Evolutionary conservation across 1,140 invertebrate genomes (phyloP), one percentile per base, ranked within the genome.

Genomic region (Carposina sasakii): DNA sequence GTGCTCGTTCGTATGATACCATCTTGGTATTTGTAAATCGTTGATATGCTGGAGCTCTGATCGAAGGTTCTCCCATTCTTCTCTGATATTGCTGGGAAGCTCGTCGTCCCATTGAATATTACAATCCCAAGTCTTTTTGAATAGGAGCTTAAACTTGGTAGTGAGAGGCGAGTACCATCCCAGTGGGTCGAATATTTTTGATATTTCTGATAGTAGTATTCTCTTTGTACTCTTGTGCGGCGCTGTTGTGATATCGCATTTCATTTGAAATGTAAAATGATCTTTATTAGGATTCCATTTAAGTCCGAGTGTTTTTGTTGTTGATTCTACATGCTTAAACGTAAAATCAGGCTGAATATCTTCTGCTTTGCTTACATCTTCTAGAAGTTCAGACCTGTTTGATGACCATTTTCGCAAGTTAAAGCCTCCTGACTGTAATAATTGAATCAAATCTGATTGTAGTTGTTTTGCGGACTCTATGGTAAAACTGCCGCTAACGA

Each of bases 31-130:
- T 20, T 33, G 31, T 5, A 45, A 20, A 3, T 31, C 1, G 2
- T 45, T 45, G 1, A 45, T 31, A 8, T 45, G 2, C 13, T 45
- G 2, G 2, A 45, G 15, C 2, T 45, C 43, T 12, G 20, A 3
- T 31, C n/a, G 19, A 12, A 45, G 19, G 1, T 21, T 45, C 1
- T 21, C 1, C 43, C 43, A 45, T 20, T 45, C 43, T 5, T 44
- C 26, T 12, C 31, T 16, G 15, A 67, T 21, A 17, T 62, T 12
- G 3, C 24, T 8, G 8, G 62, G 57, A 33, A 83, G 19, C 1
- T 42, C 6, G 13, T 76, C 69, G 48, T 85, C 76, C 75, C 76
- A 83, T 33, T 43, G 42, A 0, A 61, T 10, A 13, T 68, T 53
- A 10, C 42, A 2, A 36, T 8, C n/a, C 65, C 71, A 70, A 6